Percentiles rank a stretch among this genome's conserved stretches.
phyloP scores from a whole-genome alignment of 2,888 invertebrate genomes.

The Mimachlamys varia region DNA sequence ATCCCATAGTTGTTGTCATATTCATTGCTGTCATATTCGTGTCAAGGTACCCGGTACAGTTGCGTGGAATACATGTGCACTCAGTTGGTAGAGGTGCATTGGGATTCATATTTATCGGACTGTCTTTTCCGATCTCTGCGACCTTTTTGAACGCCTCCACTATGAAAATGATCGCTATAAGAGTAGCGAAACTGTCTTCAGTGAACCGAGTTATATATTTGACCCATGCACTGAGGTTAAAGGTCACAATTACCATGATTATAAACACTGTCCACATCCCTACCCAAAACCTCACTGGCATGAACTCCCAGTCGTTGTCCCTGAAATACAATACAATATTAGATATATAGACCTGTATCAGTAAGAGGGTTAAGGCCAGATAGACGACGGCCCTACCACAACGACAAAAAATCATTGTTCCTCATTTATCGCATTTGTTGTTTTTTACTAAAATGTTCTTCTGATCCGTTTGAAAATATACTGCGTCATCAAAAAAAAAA shows the following conservation, averaged over 20 bases:
- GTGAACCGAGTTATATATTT: conserved; percentile 98
- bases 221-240: conserved; percentile 97
- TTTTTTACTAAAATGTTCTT: too few relatives aligned
- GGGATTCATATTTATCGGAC: conserved; percentile 64
- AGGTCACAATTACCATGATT: conserved; percentile 92
- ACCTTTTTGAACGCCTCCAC: conserved; percentile 98
- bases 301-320: conserved; percentile 92
- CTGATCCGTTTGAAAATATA: too few relatives aligned
- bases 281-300: conserved; percentile 97
- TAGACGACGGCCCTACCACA: neutral
- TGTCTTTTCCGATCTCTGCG: conserved; percentile 82
- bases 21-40: conserved; percentile 40
- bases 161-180: conserved; percentile 98
- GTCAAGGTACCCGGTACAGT: conserved; percentile 39
- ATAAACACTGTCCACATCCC: conserved; percentile 96
- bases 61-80: conserved; percentile 57
- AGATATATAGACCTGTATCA: neutral
- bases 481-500: too few relatives aligned
- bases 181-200: conserved; percentile 97
- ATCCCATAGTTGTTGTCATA: conserved; percentile 40
- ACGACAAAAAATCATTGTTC: too few relatives aligned
- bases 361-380: neutral
- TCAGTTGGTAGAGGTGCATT: conserved; percentile 51
- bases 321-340: conserved; percentile 80
- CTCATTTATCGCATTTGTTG: too few relatives aligned